These are phyloP conservation scores for Trissolcus basalis DNA, from an alignment of 1,140 invertebrate species.

Conservation along the genomic window DNA sequence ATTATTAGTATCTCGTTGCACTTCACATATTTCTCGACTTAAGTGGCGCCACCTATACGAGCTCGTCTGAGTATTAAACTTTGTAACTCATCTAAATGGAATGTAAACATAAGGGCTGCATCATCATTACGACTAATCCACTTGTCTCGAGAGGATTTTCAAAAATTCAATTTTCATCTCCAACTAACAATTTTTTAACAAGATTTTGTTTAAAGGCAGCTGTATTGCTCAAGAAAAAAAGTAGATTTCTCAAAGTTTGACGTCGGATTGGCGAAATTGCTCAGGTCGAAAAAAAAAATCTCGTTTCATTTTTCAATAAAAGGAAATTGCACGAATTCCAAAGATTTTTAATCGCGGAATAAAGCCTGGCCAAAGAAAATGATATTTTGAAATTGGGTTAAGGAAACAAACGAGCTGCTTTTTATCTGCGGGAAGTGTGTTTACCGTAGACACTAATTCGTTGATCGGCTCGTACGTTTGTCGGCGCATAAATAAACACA, in stretches of 20 bases:
- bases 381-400: conserved; percentile 25
- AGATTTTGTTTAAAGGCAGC: no score
- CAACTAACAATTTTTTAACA: no score
- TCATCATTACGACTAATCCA: conserved; percentile 1
- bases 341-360: background rate
- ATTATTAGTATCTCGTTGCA: background rate
- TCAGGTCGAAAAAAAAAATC: no score
- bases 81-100: conserved; percentile 12
- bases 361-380: background rate
- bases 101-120: background rate
- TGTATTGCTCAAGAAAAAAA: no score
- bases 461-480: conserved; percentile 30
- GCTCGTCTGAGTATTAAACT: conserved; percentile 1
- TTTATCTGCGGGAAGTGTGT: conserved; percentile 25
- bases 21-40: background rate
- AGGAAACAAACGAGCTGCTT: conserved; percentile 21
- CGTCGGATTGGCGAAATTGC: no score
- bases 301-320: background rate
- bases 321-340: background rate
- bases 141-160: background rate
- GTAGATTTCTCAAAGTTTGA: no score
- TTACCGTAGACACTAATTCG: conserved; percentile 32
- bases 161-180: background rate
- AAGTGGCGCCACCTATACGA: conserved; percentile 17
- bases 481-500: conserved; percentile 34